These are phyloP conservation scores for Phoenicopterus ruber DNA, from an alignment of 2,113 vertebrate species.

Conservation along the genomic window DNA sequence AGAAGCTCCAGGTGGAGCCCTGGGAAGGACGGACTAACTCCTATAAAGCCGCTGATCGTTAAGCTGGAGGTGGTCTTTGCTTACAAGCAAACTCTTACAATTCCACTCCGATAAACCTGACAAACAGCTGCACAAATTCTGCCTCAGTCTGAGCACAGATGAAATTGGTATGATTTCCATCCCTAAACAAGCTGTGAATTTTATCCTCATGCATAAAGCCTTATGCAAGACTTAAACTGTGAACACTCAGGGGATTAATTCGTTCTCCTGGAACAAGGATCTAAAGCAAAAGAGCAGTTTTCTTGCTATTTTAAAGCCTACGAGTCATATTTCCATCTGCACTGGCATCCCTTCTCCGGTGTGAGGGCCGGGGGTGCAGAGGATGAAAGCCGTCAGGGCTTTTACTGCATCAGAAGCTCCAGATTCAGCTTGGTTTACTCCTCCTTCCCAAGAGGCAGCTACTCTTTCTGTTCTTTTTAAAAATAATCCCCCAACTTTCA, in stretches of 20 bases:
- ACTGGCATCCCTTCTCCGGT: background rate
- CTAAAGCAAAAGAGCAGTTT: background rate
- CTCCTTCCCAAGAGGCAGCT: background rate
- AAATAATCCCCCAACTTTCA: background rate
- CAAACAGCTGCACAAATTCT: background rate
- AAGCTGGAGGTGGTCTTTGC: background rate
- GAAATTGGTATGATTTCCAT: background rate
- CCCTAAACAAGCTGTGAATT: background rate
- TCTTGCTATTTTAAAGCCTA: background rate
- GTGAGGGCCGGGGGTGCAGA: background rate
- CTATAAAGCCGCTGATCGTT: background rate
- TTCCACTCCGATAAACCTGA: background rate
- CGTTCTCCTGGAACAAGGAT: background rate
- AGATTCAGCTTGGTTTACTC: background rate
- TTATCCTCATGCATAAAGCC: background rate
- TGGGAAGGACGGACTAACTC: background rate
- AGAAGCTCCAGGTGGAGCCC: background rate
- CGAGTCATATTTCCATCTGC: background rate
- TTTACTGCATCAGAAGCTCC: background rate
- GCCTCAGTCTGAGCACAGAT: background rate
- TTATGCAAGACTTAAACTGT: background rate
- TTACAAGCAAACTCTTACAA: background rate
- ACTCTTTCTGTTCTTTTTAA: background rate
- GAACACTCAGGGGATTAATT: background rate
- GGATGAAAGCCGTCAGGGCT: background rate